These are phyloP conservation scores for Ptilodon capucinus DNA, from an alignment of 2,888 invertebrate species.

Conservation along the genomic window DNA sequence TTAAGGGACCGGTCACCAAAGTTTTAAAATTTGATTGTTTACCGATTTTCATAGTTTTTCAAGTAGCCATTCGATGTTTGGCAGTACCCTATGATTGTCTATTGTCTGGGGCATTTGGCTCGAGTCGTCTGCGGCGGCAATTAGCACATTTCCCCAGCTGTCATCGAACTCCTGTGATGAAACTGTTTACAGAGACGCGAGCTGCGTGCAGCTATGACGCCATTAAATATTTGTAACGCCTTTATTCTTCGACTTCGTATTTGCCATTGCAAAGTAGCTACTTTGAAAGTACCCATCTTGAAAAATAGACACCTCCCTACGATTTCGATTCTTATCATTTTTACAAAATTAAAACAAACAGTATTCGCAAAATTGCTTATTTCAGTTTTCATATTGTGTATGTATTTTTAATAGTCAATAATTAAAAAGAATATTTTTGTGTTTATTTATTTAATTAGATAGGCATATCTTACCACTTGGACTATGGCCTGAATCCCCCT, in stretches of 20 bases:
- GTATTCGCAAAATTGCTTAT: too few relatives aligned
- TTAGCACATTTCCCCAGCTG: constrained; percentile 70
- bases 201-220: constrained; percentile 14
- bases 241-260: not conserved
- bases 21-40: not conserved
- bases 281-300: too few relatives aligned
- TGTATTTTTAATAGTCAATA: too few relatives aligned
- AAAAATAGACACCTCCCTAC: too few relatives aligned
- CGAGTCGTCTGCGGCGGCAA: constrained; percentile 50
- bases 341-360: too few relatives aligned
- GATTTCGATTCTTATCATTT: too few relatives aligned
- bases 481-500: too few relatives aligned
- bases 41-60: not conserved
- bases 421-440: too few relatives aligned
- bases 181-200: constrained; percentile 24
- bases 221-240: not conserved
- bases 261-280: not conserved
- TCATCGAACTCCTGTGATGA: constrained; percentile 52
- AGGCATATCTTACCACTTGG: too few relatives aligned
- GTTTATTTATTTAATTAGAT: too few relatives aligned
- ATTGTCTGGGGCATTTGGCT: constrained; percentile 41
- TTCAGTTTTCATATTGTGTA: too few relatives aligned
- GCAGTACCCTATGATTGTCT: not conserved
- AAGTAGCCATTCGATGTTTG: not conserved
- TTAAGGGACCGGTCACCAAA: too few relatives aligned